Evolutionary conservation across 2,797 vertebrate genomes (phyloP).

Genomic region (Etheostoma perlongum): DNA sequence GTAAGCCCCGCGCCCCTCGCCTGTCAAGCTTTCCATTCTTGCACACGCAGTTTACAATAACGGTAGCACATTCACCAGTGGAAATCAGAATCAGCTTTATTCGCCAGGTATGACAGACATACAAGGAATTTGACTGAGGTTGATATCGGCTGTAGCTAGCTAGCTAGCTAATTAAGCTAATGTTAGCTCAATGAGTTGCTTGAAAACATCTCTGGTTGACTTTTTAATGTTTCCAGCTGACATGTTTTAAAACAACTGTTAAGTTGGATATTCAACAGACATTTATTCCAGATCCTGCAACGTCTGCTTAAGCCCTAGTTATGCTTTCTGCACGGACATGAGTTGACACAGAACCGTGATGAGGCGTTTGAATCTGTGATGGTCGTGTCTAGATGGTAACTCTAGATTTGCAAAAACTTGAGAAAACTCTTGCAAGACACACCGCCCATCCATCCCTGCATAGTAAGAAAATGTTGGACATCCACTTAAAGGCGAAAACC

Average conservation of each 20-base stretch:
- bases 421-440: too few relatives aligned
- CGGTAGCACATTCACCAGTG: neutral
- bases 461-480: too few relatives aligned
- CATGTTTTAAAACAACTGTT: neutral
- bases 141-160: neutral
- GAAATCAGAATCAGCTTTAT: neutral
- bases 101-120: too few relatives aligned
- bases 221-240: neutral
- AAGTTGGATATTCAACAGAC: neutral
- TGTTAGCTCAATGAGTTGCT: neutral
- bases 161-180: neutral
- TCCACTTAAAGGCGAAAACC: too few relatives aligned
- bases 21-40: neutral
- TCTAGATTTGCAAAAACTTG: too few relatives aligned
- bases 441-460: too few relatives aligned
- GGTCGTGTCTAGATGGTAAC: too few relatives aligned
- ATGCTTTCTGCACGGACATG: too few relatives aligned
- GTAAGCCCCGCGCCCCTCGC: neutral
- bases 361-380: too few relatives aligned
- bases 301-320: neutral
- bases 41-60: neutral
- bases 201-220: neutral
- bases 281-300: neutral
- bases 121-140: too few relatives aligned
- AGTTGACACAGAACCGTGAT: too few relatives aligned